phyloP scores from a whole-genome alignment of 1,140 invertebrate species.

The Cotesia vestalis region DNA sequence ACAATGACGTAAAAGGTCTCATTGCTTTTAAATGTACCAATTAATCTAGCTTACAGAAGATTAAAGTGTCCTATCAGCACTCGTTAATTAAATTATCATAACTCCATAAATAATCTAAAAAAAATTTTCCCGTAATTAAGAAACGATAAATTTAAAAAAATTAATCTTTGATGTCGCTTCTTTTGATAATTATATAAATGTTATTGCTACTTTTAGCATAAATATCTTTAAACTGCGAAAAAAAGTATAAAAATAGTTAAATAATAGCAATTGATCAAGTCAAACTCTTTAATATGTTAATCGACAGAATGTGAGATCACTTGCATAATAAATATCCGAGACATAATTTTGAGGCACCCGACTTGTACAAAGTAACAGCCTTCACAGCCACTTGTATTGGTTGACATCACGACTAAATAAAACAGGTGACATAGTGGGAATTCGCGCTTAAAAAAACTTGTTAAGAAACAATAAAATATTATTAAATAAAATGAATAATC shows the following conservation, averaged over 20 bases:
- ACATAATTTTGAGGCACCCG: constrained; percentile 35
- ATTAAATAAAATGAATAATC: constrained; percentile 3
- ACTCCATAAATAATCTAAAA: too few species aligned
- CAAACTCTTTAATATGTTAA: constrained; percentile 36
- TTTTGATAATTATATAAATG: background rate
- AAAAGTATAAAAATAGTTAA: background rate
- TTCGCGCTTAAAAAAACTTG: background rate
- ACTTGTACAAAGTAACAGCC: constrained; percentile 43
- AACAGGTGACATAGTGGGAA: constrained; percentile 43
- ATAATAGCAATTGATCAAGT: constrained; percentile 26
- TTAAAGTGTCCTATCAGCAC: too few species aligned
- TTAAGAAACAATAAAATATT: background rate
- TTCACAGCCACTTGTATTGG: constrained; percentile 48
- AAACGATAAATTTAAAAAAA: constrained; percentile 6
- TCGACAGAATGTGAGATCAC: constrained; percentile 49
- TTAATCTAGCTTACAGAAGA: too few species aligned
- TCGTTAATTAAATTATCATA: too few species aligned
- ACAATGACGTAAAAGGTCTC: too few species aligned
- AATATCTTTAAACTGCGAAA: background rate
- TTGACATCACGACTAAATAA: constrained; percentile 57
- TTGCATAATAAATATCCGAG: constrained; percentile 46
- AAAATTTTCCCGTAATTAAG: too few species aligned
- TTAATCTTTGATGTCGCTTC: background rate
- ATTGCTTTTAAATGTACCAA: too few species aligned
- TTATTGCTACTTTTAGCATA: background rate